Evolutionary conservation across 2,888 invertebrate genomes (phyloP), one percentile per base, ranked within the genome.

Genomic region (Eretmocerus hayati): DNA sequence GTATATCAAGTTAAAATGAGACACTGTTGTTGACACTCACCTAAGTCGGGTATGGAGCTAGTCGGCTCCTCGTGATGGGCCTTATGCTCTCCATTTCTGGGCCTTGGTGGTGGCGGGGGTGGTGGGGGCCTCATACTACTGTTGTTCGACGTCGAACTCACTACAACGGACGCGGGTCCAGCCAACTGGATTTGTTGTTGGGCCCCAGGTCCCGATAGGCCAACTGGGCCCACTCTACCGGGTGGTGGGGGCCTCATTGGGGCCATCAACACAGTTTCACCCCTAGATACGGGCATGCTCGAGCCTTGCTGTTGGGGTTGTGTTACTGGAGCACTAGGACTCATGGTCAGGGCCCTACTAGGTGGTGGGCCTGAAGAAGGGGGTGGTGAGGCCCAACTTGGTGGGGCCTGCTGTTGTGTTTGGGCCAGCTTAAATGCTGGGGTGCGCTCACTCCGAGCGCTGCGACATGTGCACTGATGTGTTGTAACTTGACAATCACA

Each of bases 21-120:
- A n/a, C n/a, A n/a, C n/a, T n/a, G n/a, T n/a, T n/a, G n/a, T n/a
- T 26, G 26, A 2, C 11, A 32, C 32, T 26, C 15, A 89, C 89
- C 89, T 76, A 89, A 78, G 78, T 89, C 89, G 57, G 89, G 89
- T 72, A 89, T 89, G 61, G 89, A 89, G 75, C 88, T 88, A 59
- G 87, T 85, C 11, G 89, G 88, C 71, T 89, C 88, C 74, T 89
- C 89, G 69, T 82, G 76, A 57, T 74, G 74, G 54, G 67, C 69
- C 59, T 75, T 71, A 41, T 77, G 77, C 30, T 74, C 75, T 59
- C 67, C 74, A 72, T 61, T 75, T 57, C 71, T 68, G 33, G 67
- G 66, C 54, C 73, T 75, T 38, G 79, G 77, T 42, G 80, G 80
- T 16, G 69, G 70, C 46, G 67, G 68, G 22, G 70, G 69, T 8